Base-by-base conservation (phyloP, 2,797 vertebrate species). In the Mus spretus region DNA sequence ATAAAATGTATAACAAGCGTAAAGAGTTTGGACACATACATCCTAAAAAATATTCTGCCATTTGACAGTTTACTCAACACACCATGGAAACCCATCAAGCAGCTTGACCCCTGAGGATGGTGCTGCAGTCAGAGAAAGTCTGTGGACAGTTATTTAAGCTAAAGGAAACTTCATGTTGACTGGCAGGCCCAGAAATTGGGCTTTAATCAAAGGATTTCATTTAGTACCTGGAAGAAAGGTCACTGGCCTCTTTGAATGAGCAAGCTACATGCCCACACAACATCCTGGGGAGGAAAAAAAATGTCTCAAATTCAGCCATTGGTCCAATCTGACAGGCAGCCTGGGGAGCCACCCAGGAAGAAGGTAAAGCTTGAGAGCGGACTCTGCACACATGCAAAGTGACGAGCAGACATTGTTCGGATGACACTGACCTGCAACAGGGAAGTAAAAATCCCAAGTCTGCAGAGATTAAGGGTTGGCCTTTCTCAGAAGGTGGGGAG, bases 401-500 rank as follows among this genome's bases (percentile, higher is more conserved):
- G 15, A 88, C 92, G 83, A 75, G 80, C 57, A 96, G 79, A 89
- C 80, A 94, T 93, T 83, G 97, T 95, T 89, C 92, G 86, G 89
- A 96, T 89, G 81, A 96, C 94, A 94, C 95, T 83, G 61, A 94
- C 91, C 93, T 0, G 34, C 84, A 94, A 84, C 53, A 77, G 24
- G 89, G 86, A 96, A 93, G 85, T 94, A 85, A 80, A 90, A 96
- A 95, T 63, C 88, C 72, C 83, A 94, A 59, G 88, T 94, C 91
- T 50, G 72, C 61, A 26, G 87, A 94, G 86, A 88, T 94, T 95
- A 85, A 93, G 57, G 77, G 85, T 0, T 98, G 95, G 97, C 95
- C 94, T 97, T 98, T 96, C 94, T 96, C 65, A 88, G 89, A 93
- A 94, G n/a, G 63, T 80, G 81, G 89, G 65, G 72, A 95, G 75